phyloP scores from a whole-genome alignment of 1,140 invertebrate genomes.

The Hetaerina americana region DNA sequence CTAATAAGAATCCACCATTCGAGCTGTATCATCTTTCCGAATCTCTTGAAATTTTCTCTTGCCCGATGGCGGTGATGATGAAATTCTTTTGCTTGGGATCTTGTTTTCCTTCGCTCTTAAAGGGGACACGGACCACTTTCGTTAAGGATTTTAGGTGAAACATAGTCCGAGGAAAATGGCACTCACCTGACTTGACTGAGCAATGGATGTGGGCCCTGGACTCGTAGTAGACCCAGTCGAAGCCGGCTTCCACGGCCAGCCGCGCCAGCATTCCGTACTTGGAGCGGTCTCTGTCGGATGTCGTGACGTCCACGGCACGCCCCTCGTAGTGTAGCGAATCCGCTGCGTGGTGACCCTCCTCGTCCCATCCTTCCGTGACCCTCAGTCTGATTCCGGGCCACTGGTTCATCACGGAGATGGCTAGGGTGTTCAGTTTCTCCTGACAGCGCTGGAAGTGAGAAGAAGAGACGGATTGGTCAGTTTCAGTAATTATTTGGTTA shows the following conservation, averaged over 20 bases:
- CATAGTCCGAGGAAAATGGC: too few relatives aligned
- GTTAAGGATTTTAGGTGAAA: too few relatives aligned
- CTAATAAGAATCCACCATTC: too few relatives aligned
- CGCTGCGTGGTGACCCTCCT: slow-evolving; percentile 61
- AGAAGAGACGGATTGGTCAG: neutral
- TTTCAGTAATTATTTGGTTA: too few relatives aligned
- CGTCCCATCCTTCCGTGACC: slow-evolving; percentile 91
- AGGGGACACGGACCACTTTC: too few relatives aligned
- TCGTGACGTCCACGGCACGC: slow-evolving; percentile 87
- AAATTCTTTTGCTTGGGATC: too few relatives aligned
- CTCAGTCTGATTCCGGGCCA: slow-evolving; percentile 88
- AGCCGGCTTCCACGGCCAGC: slow-evolving; percentile 91
- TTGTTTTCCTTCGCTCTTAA: too few relatives aligned
- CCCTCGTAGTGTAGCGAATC: slow-evolving; percentile 92
- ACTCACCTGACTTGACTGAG: slow-evolving; percentile 92
- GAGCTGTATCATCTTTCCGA: too few relatives aligned
- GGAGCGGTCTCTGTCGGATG: slow-evolving; percentile 77
- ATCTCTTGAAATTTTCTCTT: too few relatives aligned
- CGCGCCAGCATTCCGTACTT: slow-evolving; percentile 93
- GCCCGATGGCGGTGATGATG: too few relatives aligned
- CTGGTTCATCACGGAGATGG: slow-evolving; percentile 94
- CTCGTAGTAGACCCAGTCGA: slow-evolving; percentile 98
- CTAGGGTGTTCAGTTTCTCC: slow-evolving; percentile 86
- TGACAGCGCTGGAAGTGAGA: slow-evolving; percentile 70
- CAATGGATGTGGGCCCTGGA: slow-evolving; percentile 89